Evolutionary conservation across 2,113 vertebrate genomes (phyloP), one percentile per base, ranked within the genome.

Genomic region (Procavia capensis): DNA sequence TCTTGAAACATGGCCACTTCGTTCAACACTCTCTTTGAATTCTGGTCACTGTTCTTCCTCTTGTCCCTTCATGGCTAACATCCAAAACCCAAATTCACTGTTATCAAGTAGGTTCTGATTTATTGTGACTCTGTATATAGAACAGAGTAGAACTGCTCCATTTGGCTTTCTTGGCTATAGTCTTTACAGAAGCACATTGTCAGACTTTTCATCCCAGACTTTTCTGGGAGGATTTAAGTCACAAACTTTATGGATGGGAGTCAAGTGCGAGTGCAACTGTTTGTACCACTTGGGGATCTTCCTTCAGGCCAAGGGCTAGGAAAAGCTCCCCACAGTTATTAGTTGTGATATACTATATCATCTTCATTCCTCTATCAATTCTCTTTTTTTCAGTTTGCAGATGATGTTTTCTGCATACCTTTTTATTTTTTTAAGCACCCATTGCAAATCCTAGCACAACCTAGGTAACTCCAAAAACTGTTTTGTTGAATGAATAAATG

Each of bases 401-500:
- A 27, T 45, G 34, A 43, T 70, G 4, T 79, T 92, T 74, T 6
- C 39, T 47, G n/a, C 41, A 78, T 90, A 92, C 27, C 8, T 90
- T n/a, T 78, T 84, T 96, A 50, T 80, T 90, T 95, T 82, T 50
- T 81, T 31, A 80, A 80, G 57, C 36, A 5, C 34, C 61, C 34
- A 85, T 9, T 36, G 47, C 41, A 96, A 81, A 39, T 31, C 22
- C 31, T n/a, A 7, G 5, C 19, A 22, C 24, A 27, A 36, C 34
- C 34, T 68, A 19, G 66, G 20, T 34, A 68, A 68, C 34, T 68
- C 17, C n/a, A n/a, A 68, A 34, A n/a, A 68, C n/a, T 36, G 66
- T 61, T 85, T 90, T 92, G 59, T 72, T 92, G 50, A 96, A 83
- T 78, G 59, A 92, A 41, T 29, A 85, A 95, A 85, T 24, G 5